Conservation (phyloP, 2,113 vertebrate species). For the Eudorcas thomsonii region DNA sequence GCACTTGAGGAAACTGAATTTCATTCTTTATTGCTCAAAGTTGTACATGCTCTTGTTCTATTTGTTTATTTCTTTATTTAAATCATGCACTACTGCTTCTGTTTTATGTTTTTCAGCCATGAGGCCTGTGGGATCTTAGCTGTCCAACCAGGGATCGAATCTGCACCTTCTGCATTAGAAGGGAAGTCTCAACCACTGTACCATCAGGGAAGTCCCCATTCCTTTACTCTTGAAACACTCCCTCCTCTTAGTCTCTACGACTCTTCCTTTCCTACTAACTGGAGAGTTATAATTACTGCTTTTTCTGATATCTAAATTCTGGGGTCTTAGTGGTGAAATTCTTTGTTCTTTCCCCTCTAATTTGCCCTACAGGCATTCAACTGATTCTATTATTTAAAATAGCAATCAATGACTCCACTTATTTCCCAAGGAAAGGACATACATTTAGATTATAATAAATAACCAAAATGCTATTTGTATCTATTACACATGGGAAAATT, state of each 20-base stretch:
- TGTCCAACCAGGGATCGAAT: neutral
- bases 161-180: neutral
- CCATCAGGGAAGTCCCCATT: neutral
- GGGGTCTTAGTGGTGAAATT: neutral
- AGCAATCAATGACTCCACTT: neutral
- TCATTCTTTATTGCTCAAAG: neutral
- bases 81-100: neutral
- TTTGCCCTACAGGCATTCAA: neutral
- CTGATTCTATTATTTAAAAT: neutral
- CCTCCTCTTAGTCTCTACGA: neutral
- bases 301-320: neutral
- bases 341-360: neutral
- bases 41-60: neutral
- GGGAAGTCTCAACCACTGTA: neutral
- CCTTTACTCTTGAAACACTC: neutral
- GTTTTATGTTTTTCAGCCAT: neutral
- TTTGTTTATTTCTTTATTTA: neutral
- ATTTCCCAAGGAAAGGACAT: neutral
- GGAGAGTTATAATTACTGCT: neutral
- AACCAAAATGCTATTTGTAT: neutral
- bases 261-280: neutral
- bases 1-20: neutral
- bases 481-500: neutral
- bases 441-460: neutral
- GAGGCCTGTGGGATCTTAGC: neutral